phyloP scores from a whole-genome alignment of 2,797 vertebrate genomes.

The Falco concolor region DNA sequence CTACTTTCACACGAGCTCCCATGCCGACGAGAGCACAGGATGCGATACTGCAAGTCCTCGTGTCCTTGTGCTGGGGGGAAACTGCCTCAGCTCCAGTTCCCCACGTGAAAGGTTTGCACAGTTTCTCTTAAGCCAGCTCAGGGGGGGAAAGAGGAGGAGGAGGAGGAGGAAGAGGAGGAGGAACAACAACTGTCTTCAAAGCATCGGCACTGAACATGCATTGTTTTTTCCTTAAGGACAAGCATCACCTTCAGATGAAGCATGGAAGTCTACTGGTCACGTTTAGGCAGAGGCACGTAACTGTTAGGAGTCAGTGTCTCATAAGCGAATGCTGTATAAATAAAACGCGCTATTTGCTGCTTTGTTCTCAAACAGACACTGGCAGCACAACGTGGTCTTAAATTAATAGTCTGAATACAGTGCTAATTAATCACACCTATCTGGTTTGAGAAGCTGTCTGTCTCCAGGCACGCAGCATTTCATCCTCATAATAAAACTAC shows the following conservation, averaged over 20 bases:
- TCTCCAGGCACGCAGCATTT: not conserved
- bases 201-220: rapidly evolving
- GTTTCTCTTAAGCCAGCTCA: not conserved
- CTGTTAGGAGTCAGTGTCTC: not conserved
- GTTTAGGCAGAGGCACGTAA: not conserved
- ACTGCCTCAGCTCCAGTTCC: not conserved
- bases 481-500: not conserved
- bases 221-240: not conserved
- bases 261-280: not conserved
- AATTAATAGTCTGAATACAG: not conserved
- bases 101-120: not conserved
- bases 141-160: not conserved
- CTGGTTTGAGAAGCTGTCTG: not conserved
- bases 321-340: not conserved
- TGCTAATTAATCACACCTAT: rapidly evolving
- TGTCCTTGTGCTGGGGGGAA: not conserved
- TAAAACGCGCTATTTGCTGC: not conserved
- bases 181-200: not conserved
- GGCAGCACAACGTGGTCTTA: not conserved
- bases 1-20: not conserved
- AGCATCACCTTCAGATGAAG: rapidly evolving
- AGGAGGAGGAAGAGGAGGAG: not conserved
- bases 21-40: rapidly evolving
- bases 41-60: not conserved
- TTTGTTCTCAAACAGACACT: not conserved